Base-by-base conservation (phyloP, 2,113 vertebrate genomes). In the Actinemys pallida region DNA sequence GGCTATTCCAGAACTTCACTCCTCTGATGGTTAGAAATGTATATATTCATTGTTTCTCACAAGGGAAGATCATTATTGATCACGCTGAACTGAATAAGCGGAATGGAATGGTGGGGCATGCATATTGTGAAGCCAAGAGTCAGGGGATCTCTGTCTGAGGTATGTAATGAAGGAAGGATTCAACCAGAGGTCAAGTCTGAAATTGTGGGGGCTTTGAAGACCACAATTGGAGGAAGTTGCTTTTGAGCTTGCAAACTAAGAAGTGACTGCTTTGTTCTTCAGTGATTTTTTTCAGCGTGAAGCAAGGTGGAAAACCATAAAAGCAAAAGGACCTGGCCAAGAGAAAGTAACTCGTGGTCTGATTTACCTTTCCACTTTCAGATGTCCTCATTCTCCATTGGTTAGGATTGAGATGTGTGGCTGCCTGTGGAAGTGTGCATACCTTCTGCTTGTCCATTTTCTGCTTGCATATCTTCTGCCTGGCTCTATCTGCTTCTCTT, bases 321-420 rank as follows among this genome's bases (percentile, higher is more conserved):
- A 76, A 89, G 57, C 27, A 88, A 69, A n/a, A 35, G 35, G 2
- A n/a, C 6, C 3, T 35, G 9, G 24, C 27, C 24, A 5, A 35
- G 25, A 14, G 52, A 82, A 69, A 5, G 10, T 45, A 76, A 76
- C 39, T 25, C 72, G 2, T 42, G 20, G 1, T 49, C 45, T 89
- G 42, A 47, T 84, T 91, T 57, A 89, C 11, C 8, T 90, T 82
- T 92, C 25, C 1, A 8, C 54, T 94, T 95, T 83, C 69, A 85
- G 80, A 29, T 83, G 57, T 0, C 83, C 3, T 92, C 79, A 83
- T 89, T 93, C 35, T 20, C 59, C 83, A 45, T 22, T 42, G 42
- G 9, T 86, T 27, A 65, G 69, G 78, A 59, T 10, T 50, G 65
- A 59, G 92, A 54, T 25, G 10, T 17, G 56, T 49, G 47, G n/a